These are phyloP conservation scores for Lagothrix lagotricha DNA, from an alignment of 2,797 vertebrate species.

Conservation along the genomic window DNA sequence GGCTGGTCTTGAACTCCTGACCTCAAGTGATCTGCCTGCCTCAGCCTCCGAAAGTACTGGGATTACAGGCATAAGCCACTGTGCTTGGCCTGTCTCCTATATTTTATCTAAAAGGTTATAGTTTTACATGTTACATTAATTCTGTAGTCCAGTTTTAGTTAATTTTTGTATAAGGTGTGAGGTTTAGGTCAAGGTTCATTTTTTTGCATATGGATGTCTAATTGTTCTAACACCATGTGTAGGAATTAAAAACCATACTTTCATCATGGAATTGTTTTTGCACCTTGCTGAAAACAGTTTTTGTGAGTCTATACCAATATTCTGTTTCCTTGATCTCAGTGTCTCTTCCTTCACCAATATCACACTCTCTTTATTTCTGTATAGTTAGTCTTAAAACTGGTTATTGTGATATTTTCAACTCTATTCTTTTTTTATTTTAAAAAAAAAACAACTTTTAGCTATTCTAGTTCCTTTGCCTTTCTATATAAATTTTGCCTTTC, in stretches of 20 bases:
- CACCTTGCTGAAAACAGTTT: not conserved
- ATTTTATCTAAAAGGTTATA: not conserved
- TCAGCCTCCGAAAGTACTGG: too few relatives aligned
- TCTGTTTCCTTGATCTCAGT: not conserved
- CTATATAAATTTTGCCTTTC: too few relatives aligned
- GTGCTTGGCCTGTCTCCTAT: too few relatives aligned
- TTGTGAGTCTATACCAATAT: not conserved
- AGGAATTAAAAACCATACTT: not conserved
- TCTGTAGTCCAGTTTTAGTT: conserved; percentile 12
- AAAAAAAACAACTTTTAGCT: not conserved
- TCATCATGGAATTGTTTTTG: conserved; percentile 9
- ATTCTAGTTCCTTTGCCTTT: conserved; percentile 16
- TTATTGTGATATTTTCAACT: not conserved
- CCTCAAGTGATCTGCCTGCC: too few relatives aligned
- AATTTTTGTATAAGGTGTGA: not conserved
- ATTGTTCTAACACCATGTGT: not conserved
- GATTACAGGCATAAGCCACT: too few relatives aligned
- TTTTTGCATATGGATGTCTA: not conserved
- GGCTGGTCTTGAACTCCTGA: too few relatives aligned
- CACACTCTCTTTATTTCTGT: not conserved
- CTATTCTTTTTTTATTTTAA: not conserved
- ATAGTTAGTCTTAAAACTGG: conserved; percentile 20
- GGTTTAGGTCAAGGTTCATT: not conserved
- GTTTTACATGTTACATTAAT: not conserved
- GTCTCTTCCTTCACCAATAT: not conserved